A percentile compares a stretch with the other conserved stretches of the same genome.
phyloP scores from a whole-genome alignment of 2,797 vertebrate genomes.

The Brotogeris chrysoptera region DNA sequence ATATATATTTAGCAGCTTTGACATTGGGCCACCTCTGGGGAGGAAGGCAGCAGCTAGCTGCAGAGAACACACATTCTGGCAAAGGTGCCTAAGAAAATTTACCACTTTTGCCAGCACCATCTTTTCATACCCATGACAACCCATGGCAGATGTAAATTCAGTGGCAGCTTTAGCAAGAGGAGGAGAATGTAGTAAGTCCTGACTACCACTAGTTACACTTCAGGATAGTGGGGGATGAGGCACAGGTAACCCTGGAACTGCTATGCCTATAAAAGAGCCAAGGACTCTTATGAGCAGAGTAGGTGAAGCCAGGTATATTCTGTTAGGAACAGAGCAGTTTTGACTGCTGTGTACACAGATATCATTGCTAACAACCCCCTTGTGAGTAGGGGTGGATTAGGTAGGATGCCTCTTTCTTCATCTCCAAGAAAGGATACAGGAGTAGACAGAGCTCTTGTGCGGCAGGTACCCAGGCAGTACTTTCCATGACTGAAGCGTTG shows the following conservation, averaged over 20 bases:
- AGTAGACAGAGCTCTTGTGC: neutral
- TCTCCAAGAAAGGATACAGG: neutral
- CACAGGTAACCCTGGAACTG: neutral
- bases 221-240: neutral
- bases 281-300: neutral
- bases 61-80: neutral
- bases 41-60: neutral
- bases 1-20: constrained; percentile 23
- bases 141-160: neutral
- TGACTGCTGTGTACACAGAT: neutral
- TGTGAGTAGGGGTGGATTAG: neutral
- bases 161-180: neutral
- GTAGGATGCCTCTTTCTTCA: neutral
- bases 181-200: neutral
- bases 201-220: neutral
- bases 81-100: neutral
- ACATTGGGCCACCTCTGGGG: neutral
- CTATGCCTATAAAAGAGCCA: neutral
- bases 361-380: neutral
- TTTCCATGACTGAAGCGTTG: neutral
- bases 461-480: neutral
- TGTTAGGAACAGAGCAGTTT: neutral
- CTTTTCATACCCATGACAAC: neutral
- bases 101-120: neutral
- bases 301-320: neutral